A percentile compares a stretch with the other conserved stretches of the same genome.
Conservation (phyloP, 2,888 invertebrate species). For the Cerastis rubricosa region DNA sequence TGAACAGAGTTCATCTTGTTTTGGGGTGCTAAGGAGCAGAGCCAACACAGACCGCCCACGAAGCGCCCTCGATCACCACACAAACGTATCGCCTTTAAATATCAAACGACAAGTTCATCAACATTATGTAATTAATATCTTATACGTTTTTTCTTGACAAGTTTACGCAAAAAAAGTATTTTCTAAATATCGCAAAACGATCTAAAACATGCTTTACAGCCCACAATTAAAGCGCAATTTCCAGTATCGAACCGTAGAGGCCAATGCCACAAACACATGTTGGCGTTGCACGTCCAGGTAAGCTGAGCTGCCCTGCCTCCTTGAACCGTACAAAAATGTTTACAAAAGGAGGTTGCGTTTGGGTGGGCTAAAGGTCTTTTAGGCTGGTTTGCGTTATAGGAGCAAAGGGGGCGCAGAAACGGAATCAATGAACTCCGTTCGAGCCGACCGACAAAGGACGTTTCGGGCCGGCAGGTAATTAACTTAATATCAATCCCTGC, state of each 20-base stretch:
- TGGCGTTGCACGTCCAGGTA: slow-evolving; percentile 77
- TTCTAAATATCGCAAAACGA: slow-evolving; percentile 69
- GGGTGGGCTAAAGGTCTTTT: slow-evolving; percentile 70
- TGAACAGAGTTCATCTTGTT: slow-evolving; percentile 62
- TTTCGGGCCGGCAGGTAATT: slow-evolving; percentile 88
- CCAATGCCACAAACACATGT: slow-evolving; percentile 89
- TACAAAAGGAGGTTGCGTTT: slow-evolving; percentile 55
- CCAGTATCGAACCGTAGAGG: slow-evolving; percentile 74
- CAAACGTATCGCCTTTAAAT: slow-evolving; percentile 52
- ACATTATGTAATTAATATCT: slow-evolving; percentile 67
- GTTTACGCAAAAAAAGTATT: slow-evolving; percentile 74
- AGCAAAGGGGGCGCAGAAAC: slow-evolving; percentile 86
- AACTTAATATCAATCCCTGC: slow-evolving; percentile 87
- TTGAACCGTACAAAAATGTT: slow-evolving; percentile 47
- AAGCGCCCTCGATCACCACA: slow-evolving; percentile 25
- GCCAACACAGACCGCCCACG: slow-evolving; percentile 64
- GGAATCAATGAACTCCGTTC: slow-evolving; percentile 89
- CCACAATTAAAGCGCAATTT: slow-evolving; percentile 74
- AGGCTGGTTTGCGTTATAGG: slow-evolving; percentile 77
- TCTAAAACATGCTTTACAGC: slow-evolving; percentile 57
- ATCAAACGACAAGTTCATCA: slow-evolving; percentile 59
- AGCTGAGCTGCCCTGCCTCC: slow-evolving; percentile 75
- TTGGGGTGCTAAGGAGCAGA: slow-evolving; percentile 55
- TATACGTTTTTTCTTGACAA: slow-evolving; percentile 62
- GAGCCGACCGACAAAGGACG: slow-evolving; percentile 89